Percentiles rank a stretch among this genome's conserved stretches.
Conservation (phyloP, 1,140 invertebrate species). For the Drosophila melanica region DNA sequence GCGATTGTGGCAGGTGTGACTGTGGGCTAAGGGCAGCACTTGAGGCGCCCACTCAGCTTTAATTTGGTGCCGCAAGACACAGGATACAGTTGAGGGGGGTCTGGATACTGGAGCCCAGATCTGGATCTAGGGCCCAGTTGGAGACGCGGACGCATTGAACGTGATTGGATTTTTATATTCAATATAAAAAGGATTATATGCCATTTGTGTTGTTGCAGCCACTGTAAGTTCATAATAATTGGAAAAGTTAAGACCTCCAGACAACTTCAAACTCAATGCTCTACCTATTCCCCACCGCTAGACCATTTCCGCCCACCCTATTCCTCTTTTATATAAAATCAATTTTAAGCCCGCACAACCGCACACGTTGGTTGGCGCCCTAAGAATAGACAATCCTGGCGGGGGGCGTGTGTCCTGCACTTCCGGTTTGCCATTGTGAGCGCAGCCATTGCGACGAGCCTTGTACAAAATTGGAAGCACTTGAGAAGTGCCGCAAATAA, state of each 20-base stretch:
- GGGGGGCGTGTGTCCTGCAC: conserved; percentile 21
- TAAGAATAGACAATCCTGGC: conserved; percentile 39
- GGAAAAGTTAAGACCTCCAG: conserved; percentile 70
- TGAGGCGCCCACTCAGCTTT: conserved; percentile 64
- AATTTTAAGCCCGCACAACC: conserved; percentile 54
- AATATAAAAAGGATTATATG: conserved; percentile 82
- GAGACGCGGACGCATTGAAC: conserved; percentile 48
- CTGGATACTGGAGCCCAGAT: neutral
- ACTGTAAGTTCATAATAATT: conserved; percentile 77
- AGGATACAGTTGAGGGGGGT: conserved; percentile 23
- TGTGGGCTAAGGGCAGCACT: conserved; percentile 37
- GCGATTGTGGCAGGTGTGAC: conserved; percentile 22
- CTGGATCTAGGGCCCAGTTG: neutral
- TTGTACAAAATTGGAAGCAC: conserved; percentile 14
- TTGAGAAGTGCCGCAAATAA: conserved; percentile 22
- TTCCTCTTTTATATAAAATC: conserved; percentile 50
- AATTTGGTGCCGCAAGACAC: conserved; percentile 68
- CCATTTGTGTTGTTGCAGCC: conserved; percentile 36
- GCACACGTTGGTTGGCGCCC: neutral
- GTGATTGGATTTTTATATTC: conserved; percentile 82
- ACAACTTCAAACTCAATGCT: conserved; percentile 15
- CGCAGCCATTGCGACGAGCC: neutral
- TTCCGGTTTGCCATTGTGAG: conserved; percentile 32
- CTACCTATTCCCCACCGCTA: no score
- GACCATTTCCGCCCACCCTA: neutral